These are phyloP conservation scores for Habrosyne pyritoides DNA, from an alignment of 2,888 invertebrate species.

Conservation along the genomic window DNA sequence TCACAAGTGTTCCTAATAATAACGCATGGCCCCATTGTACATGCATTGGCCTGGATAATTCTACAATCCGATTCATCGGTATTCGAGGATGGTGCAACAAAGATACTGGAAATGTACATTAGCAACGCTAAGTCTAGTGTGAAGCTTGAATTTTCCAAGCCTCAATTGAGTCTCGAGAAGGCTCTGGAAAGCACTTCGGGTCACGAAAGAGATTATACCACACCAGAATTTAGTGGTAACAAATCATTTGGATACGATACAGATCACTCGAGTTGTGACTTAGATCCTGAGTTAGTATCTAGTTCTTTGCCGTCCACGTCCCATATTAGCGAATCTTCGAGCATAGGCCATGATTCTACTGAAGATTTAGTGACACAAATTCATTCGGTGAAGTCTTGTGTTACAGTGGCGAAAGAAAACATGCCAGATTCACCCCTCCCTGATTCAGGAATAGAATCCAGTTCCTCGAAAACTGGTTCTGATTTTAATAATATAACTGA, in stretches of 20 bases:
- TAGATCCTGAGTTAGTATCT: conserved; percentile 78
- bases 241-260: conserved; percentile 72
- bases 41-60: conserved; percentile 95
- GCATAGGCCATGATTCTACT: conserved; percentile 76
- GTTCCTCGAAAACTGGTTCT: conserved; percentile 62
- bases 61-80: conserved; percentile 91
- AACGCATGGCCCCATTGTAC: conserved; percentile 94
- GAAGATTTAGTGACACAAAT: conserved; percentile 76
- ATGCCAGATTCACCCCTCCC: conserved; percentile 79
- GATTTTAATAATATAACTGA: conserved; percentile 93
- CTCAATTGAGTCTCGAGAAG: conserved; percentile 90
- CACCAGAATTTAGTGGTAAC: conserved; percentile 67
- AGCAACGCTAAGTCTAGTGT: conserved; percentile 82
- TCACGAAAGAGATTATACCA: conserved; percentile 72
- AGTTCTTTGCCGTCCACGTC: conserved; percentile 79
- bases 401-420: conserved; percentile 51
- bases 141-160: conserved; percentile 87
- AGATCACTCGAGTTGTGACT: conserved; percentile 78
- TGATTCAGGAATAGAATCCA: conserved; percentile 72
- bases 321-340: conserved; percentile 78
- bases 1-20: conserved; percentile 98
- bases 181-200: conserved; percentile 84
- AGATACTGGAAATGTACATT: conserved; percentile 86
- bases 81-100: conserved; percentile 87
- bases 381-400: conserved; percentile 47